Conservation (phyloP, 2,113 vertebrate genomes). For the Varanus komodoensis region DNA sequence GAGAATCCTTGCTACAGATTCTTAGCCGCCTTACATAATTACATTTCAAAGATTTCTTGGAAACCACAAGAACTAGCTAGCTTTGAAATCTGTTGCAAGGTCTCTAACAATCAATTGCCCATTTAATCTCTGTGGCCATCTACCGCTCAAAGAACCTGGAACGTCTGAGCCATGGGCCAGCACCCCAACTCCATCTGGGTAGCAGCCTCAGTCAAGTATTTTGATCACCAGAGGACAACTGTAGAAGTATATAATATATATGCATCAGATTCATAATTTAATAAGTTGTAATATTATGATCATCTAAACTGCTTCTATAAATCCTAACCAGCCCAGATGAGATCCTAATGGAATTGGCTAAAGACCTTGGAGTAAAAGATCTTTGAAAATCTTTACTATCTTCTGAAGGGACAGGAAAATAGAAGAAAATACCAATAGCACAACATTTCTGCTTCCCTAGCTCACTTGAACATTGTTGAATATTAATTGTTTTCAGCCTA, state of each 20-base stretch:
- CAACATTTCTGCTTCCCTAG: conserved; percentile 29
- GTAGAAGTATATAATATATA: neutral
- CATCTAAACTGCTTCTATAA: neutral
- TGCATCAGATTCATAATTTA: neutral
- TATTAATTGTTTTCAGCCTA: conserved; percentile 62
- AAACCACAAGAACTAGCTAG: neutral
- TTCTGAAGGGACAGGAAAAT: conserved; percentile 31
- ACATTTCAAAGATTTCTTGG: neutral
- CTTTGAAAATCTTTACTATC: conserved; percentile 15
- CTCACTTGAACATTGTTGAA: conserved; percentile 56
- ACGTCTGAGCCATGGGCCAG: neutral
- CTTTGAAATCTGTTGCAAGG: neutral
- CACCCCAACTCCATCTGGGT: neutral
- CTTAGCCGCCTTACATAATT: neutral
- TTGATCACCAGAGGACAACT: neutral
- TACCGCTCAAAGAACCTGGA: neutral
- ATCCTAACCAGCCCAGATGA: neutral
- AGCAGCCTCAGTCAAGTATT: neutral
- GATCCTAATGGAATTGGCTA: conserved; percentile 5
- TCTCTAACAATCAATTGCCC: neutral
- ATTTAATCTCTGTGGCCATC: neutral
- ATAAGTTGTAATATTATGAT: neutral
- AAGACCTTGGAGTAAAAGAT: conserved; percentile 25
- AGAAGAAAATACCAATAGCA: conserved; percentile 39
- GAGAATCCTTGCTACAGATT: neutral